Percentiles rank a stretch among this genome's conserved stretches.
phyloP scores from a whole-genome alignment of 2,888 invertebrate species.

The Tanypteryx hageni region DNA sequence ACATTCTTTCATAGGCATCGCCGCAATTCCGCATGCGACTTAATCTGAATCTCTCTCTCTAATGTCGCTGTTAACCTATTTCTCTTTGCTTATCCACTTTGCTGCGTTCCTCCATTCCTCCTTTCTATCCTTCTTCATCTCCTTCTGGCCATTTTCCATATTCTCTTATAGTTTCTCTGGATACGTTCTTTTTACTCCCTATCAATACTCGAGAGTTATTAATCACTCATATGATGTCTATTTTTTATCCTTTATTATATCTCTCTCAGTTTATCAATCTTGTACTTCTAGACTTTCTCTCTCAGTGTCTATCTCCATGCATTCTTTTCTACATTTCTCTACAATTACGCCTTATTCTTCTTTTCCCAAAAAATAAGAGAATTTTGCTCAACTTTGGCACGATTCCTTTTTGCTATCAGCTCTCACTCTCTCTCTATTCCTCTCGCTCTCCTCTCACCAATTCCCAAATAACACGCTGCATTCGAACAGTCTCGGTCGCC shows the following conservation, averaged over 20 bases:
- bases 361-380: no score
- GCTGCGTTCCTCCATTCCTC: neutral
- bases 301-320: no score
- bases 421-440: no score
- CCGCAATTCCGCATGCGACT: neutral
- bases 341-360: no score
- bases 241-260: no score
- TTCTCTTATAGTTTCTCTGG: neutral
- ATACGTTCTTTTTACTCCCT: neutral
- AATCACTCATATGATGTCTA: no score
- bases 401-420: neutral
- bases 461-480: neutral
- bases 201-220: no score
- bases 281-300: no score
- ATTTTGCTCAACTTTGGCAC: no score
- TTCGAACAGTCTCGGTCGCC: neutral
- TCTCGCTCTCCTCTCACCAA: neutral
- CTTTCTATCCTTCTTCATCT: neutral
- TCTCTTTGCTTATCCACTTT: neutral
- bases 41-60: neutral
- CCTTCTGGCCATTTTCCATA: neutral
- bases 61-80: conserved; percentile 4
- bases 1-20: neutral
- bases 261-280: no score
- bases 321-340: no score